Evolutionary conservation across 2,888 invertebrate genomes (phyloP).

Genomic region (Galerucella nymphaeae): DNA sequence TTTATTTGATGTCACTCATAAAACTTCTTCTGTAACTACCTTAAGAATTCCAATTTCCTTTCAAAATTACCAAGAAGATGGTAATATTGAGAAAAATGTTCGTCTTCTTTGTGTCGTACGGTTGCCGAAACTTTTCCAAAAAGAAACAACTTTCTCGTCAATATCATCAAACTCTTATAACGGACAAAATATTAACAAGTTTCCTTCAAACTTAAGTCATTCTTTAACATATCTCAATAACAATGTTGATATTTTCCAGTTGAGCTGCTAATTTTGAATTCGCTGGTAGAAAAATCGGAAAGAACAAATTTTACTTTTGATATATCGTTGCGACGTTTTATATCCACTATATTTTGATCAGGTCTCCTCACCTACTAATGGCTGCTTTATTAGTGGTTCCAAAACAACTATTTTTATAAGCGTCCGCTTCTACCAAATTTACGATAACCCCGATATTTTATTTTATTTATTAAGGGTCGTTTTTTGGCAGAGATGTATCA

Average conservation of each 20-base stretch:
- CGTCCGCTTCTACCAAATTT: too few relatives aligned
- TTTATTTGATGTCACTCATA: too few relatives aligned
- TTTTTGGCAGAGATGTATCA: neutral
- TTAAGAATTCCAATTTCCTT: neutral
- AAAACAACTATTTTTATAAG: too few relatives aligned
- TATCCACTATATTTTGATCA: too few relatives aligned
- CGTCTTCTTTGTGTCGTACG: conserved; percentile 43
- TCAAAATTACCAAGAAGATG: conserved; percentile 10
- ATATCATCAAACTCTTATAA: conserved; percentile 52
- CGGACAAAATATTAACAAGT: conserved; percentile 53
- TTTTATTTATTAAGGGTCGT: too few relatives aligned
- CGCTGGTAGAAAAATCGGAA: neutral
- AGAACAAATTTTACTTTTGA: neutral
- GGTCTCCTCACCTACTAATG: too few relatives aligned
- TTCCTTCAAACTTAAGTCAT: conserved; percentile 45
- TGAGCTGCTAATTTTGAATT: conserved; percentile 17
- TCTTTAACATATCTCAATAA: conserved; percentile 49
- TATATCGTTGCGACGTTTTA: too few relatives aligned
- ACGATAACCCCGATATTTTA: too few relatives aligned
- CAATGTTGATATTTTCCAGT: conserved; percentile 23
- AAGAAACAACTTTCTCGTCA: too few relatives aligned
- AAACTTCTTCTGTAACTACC: too few relatives aligned
- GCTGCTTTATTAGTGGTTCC: too few relatives aligned
- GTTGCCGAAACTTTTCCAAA: conserved; percentile 42
- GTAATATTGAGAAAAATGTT: conserved; percentile 16